phyloP scores from a whole-genome alignment of 2,113 vertebrate genomes.

The Plestiodon gilberti region DNA sequence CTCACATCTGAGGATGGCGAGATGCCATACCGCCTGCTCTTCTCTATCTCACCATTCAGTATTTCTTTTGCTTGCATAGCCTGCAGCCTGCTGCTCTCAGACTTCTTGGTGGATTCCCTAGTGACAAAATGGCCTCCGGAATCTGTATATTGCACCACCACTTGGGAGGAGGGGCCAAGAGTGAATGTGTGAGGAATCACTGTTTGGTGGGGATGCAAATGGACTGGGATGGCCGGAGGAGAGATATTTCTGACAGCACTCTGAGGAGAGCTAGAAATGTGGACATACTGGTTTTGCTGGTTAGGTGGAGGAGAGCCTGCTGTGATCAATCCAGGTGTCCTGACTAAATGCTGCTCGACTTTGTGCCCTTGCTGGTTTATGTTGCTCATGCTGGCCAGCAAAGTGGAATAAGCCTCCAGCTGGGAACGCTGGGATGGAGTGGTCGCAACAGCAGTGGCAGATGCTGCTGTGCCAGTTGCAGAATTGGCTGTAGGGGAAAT shows the following conservation, averaged over 20 bases:
- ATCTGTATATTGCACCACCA: slow-evolving; percentile 90
- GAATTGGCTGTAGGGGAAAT: slow-evolving; percentile 85
- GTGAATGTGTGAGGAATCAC: slow-evolving; percentile 88
- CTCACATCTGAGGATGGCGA: slow-evolving; percentile 71
- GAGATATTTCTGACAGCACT: slow-evolving; percentile 82
- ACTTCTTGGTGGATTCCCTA: slow-evolving; percentile 79
- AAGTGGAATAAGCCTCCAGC: slow-evolving; percentile 89
- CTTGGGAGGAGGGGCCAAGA: slow-evolving; percentile 86
- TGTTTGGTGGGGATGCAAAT: slow-evolving; percentile 86
- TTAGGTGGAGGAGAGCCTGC: slow-evolving; percentile 79
- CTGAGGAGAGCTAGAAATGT: slow-evolving; percentile 90
- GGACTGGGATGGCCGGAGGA: slow-evolving; percentile 83
- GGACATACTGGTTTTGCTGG: slow-evolving; percentile 91
- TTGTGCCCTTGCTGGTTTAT: slow-evolving; percentile 86
- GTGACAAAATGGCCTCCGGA: slow-evolving; percentile 77
- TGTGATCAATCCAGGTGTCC: slow-evolving; percentile 83
- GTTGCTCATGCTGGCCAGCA: slow-evolving; percentile 81
- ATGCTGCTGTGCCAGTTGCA: slow-evolving; percentile 71
- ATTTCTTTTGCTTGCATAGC: slow-evolving; percentile 84
- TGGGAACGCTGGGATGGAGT: slow-evolving; percentile 86
- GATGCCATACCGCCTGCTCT: slow-evolving; percentile 80
- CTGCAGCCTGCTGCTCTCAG: slow-evolving; percentile 82
- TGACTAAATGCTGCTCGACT: slow-evolving; percentile 80
- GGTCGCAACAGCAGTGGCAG: slow-evolving; percentile 77
- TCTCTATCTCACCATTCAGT: slow-evolving; percentile 92